Percentiles rank a stretch among this genome's conserved stretches.
Evolutionary conservation across 2,113 vertebrate genomes (phyloP).

Genomic region (Myxocyprinus asiaticus): DNA sequence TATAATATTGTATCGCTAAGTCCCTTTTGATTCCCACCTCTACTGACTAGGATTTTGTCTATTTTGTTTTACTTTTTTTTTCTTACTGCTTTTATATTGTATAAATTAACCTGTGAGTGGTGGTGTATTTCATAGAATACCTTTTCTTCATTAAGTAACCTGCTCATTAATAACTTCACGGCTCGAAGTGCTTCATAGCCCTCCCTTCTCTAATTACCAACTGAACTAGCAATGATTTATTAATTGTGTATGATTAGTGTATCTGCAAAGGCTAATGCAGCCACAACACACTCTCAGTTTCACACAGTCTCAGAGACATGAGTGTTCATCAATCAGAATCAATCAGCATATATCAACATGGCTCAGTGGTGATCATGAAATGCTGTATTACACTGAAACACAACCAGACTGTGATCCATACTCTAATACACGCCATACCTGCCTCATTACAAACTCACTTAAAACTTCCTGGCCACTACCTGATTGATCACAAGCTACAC

Average conservation of each 20-base stretch:
- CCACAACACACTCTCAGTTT: slow-evolving; percentile 31
- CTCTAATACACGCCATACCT: background rate
- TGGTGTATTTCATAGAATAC: slow-evolving; percentile 25
- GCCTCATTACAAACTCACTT: background rate
- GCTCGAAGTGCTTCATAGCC: slow-evolving; percentile 28
- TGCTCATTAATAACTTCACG: slow-evolving; percentile 51
- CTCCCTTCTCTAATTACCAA: slow-evolving; percentile 48
- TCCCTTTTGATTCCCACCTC: too few relatives aligned
- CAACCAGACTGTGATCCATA: slow-evolving; percentile 20
- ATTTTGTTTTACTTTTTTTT: slow-evolving; percentile 19
- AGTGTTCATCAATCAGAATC: slow-evolving; percentile 32
- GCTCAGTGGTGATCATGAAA: slow-evolving; percentile 1
- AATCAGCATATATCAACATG: slow-evolving; percentile 22
- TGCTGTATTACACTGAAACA: background rate
- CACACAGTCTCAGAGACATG: slow-evolving; percentile 12
- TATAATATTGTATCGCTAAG: too few relatives aligned
- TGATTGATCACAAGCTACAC: slow-evolving; percentile 11
- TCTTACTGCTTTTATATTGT: slow-evolving; percentile 33
- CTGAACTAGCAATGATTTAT: slow-evolving; percentile 55
- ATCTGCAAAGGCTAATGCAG: slow-evolving; percentile 49
- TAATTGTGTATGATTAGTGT: slow-evolving; percentile 52
- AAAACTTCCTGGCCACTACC: background rate
- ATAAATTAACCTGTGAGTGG: slow-evolving; percentile 23
- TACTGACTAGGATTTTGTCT: background rate
- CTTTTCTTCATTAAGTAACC: slow-evolving; percentile 48